phyloP scores from a whole-genome alignment of 2,113 vertebrate genomes.

The Alligator sinensis region DNA sequence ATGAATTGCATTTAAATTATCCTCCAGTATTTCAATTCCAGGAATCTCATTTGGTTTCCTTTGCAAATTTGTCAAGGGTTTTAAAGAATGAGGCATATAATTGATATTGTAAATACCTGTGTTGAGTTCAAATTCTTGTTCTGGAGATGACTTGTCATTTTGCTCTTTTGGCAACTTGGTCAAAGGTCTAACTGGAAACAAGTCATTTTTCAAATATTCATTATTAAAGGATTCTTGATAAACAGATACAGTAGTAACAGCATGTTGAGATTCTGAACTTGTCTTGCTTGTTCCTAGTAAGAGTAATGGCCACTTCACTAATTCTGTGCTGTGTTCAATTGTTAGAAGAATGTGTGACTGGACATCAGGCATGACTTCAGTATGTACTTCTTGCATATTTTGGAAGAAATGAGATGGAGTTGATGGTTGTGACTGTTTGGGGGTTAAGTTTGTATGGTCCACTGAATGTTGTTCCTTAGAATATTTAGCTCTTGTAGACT shows the following conservation, averaged over 20 bases:
- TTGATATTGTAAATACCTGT: conserved; percentile 6
- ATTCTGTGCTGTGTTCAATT: neutral
- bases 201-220: conserved; percentile 11
- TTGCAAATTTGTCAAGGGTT: conserved; percentile 14
- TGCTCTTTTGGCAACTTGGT: neutral
- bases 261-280: conserved; percentile 14
- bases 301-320: neutral
- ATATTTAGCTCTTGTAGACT: conserved; percentile 14
- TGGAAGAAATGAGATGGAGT: conserved; percentile 18
- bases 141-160: neutral
- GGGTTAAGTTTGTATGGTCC: neutral
- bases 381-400: conserved; percentile 30
- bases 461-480: conserved; percentile 6
- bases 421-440: neutral
- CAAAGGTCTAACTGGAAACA: neutral
- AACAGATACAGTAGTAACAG: neutral
- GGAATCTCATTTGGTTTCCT: conserved; percentile 2
- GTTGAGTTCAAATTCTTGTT: neutral
- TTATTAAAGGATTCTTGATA: conserved; percentile 16
- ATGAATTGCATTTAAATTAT: neutral
- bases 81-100: conserved; percentile 32
- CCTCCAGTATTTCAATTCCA: neutral
- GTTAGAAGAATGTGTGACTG: neutral
- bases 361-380: conserved; percentile 11
- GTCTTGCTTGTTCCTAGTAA: conserved; percentile 28